Base-by-base conservation (phyloP, 2,797 vertebrate genomes). In the Chaetodon trifasciatus region DNA sequence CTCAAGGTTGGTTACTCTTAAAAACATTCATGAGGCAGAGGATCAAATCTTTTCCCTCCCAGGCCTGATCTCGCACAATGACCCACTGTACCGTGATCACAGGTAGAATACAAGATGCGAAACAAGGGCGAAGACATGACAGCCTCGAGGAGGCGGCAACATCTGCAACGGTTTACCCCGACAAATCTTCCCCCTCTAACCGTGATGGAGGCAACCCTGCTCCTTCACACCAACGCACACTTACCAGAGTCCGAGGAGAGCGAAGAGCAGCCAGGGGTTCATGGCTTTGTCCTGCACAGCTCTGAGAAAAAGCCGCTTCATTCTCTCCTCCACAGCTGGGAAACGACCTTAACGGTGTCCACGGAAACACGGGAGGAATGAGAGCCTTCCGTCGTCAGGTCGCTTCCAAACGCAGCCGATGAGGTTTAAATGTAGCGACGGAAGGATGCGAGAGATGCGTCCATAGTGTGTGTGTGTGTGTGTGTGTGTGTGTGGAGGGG, bases 211-310 rank as follows among this genome's bases (percentile, higher is more conserved):
- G 72, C 19, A 21, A 12, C n/a, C 17, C 15, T 5, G 61, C 21
- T 52, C 40, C 39, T 55, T 32, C 40, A 39, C 53, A 42, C 17
- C 15, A 9, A 8, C 3, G 7, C 70, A 78, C 82, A 93, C 95
- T 95, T 84, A 95, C 95, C 95, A 93, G 46, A 94, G 83, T 82
- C 93, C 91, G n/a, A 96, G 88, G 21, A 95, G 70, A 55, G 91
- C 92, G 35, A 88, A 47, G 47, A 94, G 83, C 75, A 95, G 76
- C 92, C 94, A 94, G 37, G 89, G 85, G 57, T 86, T 87, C 81
- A 92, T 88, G 64, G 86, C 84, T 92, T 47, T 88, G 76, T 91
- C 88, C 81, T 44, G 82, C 76, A 65, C 65, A 0, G 74, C 64
- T 39, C 73, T 1, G 46, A 76, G 47, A 12, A 85, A 56, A 17